Evolutionary conservation across 2,797 vertebrate genomes (phyloP).

Genomic region (Pseudochirops corinnae): DNA sequence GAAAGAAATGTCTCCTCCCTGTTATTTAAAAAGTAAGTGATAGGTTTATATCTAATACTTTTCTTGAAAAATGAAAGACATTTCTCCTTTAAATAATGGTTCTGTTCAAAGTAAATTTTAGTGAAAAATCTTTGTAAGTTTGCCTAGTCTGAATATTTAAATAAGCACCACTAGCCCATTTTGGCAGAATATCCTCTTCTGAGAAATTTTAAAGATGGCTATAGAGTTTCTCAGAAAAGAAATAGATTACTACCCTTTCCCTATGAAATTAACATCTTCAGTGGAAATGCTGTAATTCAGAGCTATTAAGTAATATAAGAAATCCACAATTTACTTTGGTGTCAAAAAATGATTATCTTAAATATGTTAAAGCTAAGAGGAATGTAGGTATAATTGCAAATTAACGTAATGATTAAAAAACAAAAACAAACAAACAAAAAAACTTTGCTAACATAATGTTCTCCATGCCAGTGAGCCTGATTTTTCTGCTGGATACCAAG

Average conservation of each 20-base stretch:
- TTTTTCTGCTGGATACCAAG: slow-evolving; percentile 19
- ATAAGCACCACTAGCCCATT: slow-evolving; percentile 29
- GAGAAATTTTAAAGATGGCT: not conserved
- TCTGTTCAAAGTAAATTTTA: slow-evolving; percentile 45
- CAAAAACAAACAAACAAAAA: too few species aligned
- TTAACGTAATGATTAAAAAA: slow-evolving; percentile 29
- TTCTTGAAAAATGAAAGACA: slow-evolving; percentile 51
- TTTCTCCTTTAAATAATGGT: slow-evolving; percentile 41
- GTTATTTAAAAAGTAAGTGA: slow-evolving; percentile 32
- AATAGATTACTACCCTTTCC: not conserved
- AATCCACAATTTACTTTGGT: slow-evolving; percentile 20
- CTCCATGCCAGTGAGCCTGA: slow-evolving; percentile 20
- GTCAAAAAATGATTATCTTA: slow-evolving; percentile 52
- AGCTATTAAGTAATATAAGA: slow-evolving; percentile 2
- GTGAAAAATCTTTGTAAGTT: slow-evolving; percentile 47
- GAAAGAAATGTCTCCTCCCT: slow-evolving; percentile 10
- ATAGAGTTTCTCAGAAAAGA: slow-evolving; percentile 15
- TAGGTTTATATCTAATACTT: not conserved
- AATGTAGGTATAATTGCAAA: slow-evolving; percentile 1
- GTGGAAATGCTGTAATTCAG: slow-evolving; percentile 8
- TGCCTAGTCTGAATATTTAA: not conserved
- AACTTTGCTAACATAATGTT: slow-evolving; percentile 4
- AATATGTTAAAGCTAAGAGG: slow-evolving; percentile 51
- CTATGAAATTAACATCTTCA: not conserved
- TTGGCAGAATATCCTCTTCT: slow-evolving; percentile 35